Evolutionary conservation across 2,888 invertebrate genomes (phyloP), one percentile per base, ranked within the genome.

Genomic region (Tholera decimalis): DNA sequence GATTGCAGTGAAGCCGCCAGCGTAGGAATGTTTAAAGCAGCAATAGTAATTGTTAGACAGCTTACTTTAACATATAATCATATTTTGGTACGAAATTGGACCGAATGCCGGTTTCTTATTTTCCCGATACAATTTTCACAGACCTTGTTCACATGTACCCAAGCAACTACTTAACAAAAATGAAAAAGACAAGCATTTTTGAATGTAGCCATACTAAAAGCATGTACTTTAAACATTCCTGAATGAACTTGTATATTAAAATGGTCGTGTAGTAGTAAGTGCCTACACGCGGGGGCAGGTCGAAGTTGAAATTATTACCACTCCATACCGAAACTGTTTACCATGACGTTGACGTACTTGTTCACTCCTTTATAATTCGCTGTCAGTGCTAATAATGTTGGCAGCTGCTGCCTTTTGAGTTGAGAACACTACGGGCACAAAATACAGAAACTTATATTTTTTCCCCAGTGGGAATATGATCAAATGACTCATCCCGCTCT

Each of bases 271-370:
- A 51, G 39, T 51, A 61, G 30, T 43, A 56, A 47, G 57, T 74
- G 60, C 64, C 47, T 66, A 47, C 72, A 77, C 39, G 72, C 72
- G 67, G 63, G 77, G 67, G 75, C 74, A 70, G 79, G 55, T 64
- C 72, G 64, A 73, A 77, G 82, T 76, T 82, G 81, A 87, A 85
- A 83, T 87, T 85, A 87, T 87, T 86, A 85, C 68, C 65, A 64
- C 78, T 78, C 72, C 77, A 79, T 66, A 77, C 77, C 57, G 70
- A 69, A 59, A 84, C 77, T 82, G 80, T 80, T 85, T 80, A 63
- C 67, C 41, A 56, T 58, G 68, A 46, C 61, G 66, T 61, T 59
- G 58, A 64, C 59, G 58, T 63, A 68, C 62, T 68, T 56, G 53
- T 70, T 62, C 55, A 56, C 41, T 72, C 54, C 62, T 49, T 56